Evolutionary conservation across 2,113 vertebrate species (phyloP), one percentile per base, ranked within the genome.

Genomic region (Beaufortia kweichowensis): DNA sequence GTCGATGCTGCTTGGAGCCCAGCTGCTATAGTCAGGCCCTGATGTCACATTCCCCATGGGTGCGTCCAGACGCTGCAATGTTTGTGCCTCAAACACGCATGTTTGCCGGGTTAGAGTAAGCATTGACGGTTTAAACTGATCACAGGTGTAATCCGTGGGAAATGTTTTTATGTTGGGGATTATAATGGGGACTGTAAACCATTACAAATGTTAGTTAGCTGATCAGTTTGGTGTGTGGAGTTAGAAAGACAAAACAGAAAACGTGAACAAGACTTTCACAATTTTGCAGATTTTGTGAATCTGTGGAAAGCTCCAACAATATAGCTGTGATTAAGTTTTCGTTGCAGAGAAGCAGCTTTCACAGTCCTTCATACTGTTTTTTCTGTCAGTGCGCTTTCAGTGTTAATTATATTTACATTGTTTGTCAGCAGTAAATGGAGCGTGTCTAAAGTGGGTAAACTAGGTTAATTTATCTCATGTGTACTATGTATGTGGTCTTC

Each of bases 21-120:
- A 82, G 79, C 82, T 84, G 81, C 82, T 78, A 85, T 70, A 80
- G 79, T 90, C 81, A 82, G 85, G 77, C 71, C 84, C 84, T 26
- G 48, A 86, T 88, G 90, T 87, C 84, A 90, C 88, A 91, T 91
- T 91, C 90, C 90, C 84, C 90, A 91, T 90, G 85, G 53, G 83
- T 85, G 84, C 78, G 87, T 86, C 87, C 81, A 88, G 86, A 82
- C 83, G 26, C 72, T 74, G 15, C 78, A 84, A 84, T 90, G 85
- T 91, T 91, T 91, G 89, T 80, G 81, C 78, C 78, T 89, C 85
- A 91, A 91, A 90, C 88, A 90, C 76, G 78, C 78, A 70, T 88
- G 86, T 90, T 90, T 89, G 85, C 83, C 78, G 79, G 73, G 60
- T 80, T 76, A 28, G 61, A 81, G 82, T 81, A 75, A 82, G 85